phyloP scores from a whole-genome alignment of 2,888 invertebrate species.

The Pollenia angustigena region DNA sequence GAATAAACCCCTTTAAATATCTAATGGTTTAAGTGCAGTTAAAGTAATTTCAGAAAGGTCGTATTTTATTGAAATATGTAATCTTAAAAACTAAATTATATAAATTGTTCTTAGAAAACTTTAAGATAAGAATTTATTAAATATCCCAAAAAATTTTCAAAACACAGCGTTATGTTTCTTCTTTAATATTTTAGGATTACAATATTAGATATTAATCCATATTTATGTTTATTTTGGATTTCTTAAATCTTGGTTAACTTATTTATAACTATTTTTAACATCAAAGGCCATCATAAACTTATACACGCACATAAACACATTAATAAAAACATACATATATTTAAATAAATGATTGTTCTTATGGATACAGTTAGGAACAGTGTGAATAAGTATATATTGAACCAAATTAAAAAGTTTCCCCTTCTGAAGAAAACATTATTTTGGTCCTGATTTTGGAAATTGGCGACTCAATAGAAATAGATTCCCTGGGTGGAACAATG shows the following conservation, averaged over 20 bases:
- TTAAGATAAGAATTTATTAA: not conserved
- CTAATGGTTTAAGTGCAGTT: too few species aligned
- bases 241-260: not conserved
- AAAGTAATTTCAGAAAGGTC: too few species aligned
- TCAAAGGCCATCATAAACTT: conserved; percentile 8
- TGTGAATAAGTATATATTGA: not conserved
- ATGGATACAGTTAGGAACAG: not conserved
- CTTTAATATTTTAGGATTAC: conserved; percentile 16
- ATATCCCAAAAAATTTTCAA: not conserved
- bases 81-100: too few species aligned
- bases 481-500: too few species aligned
- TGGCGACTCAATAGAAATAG: too few species aligned
- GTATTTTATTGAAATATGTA: too few species aligned
- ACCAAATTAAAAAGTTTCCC: not conserved
- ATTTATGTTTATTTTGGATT: conserved; percentile 17
- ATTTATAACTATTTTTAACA: not conserved
- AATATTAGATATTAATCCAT: conserved; percentile 20
- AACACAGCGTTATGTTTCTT: not conserved
- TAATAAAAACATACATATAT: not conserved
- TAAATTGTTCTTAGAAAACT: too few species aligned
- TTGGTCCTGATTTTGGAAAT: too few species aligned
- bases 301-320: conserved; percentile 8
- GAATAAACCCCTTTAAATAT: too few species aligned
- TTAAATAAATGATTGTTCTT: not conserved
- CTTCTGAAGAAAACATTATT: too few species aligned